Evolutionary conservation across 2,113 vertebrate species (phyloP), one percentile per base, ranked within the genome.

Genomic region (Equus przewalskii): DNA sequence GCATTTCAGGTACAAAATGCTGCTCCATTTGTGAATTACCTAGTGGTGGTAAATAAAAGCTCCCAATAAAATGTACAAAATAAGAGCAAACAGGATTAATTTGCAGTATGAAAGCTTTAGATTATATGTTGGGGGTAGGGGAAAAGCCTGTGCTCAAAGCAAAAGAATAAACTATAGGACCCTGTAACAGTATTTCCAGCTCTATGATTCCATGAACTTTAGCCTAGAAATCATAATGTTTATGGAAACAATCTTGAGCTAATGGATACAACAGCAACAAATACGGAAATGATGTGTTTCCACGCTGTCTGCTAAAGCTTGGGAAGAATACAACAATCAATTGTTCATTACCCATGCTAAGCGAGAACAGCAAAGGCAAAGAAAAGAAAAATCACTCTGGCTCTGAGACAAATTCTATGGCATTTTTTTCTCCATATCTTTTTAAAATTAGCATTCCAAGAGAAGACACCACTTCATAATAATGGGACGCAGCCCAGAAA

Each of bases 261-360:
- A 3, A 93, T 30, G 64, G 30, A 49, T 65, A 81, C 13, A 62
- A 75, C 44, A 90, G 49, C 12, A 80, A 84, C n/a, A 92, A 84
- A 75, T 18, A 44, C 12, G 46, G 64, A 93, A 94, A 92, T n/a
- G 11, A 44, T 85, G 18, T 41, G 26, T 41, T 96, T 87, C 41
- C 76, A 4, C 49, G 41, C 24, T 86, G 28, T 80, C 58, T 81
- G 30, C 91, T 82, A 89, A 75, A 28, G 15, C 65, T 72, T 22
- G 64, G 78, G 46, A 95, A 91, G n/a, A 96, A 88, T 19, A 89
- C 28, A 81, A 70, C 44, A 76, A 76, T 79, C 72, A 88, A 58
- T 33, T 75, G 62, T 33, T 80, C 90, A 92, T 84, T 79, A 54
- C 75, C 46, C 76, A 70, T 83, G 44, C 65, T 46, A 93, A 97